These are phyloP conservation scores for Aix galericulata DNA, from an alignment of 2,113 vertebrate species.

Conservation along the genomic window DNA sequence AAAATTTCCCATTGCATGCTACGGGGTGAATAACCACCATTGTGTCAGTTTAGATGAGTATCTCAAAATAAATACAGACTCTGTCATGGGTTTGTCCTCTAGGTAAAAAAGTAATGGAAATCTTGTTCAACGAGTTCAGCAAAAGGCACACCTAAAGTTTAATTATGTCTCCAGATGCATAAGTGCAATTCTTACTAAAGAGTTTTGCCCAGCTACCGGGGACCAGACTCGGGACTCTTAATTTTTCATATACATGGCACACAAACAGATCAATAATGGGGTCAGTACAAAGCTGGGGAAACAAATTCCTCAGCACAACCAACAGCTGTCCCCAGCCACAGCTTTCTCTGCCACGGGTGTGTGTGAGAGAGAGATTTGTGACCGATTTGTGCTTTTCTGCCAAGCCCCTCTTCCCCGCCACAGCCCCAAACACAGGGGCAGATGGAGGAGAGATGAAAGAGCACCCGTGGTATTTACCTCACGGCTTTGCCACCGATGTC, in stretches of 20 bases:
- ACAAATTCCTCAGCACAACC: not conserved
- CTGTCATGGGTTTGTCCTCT: constrained; percentile 69
- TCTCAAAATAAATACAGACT: constrained; percentile 70
- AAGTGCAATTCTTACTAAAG: not conserved
- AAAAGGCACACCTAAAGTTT: constrained; percentile 68
- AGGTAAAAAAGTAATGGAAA: constrained; percentile 65
- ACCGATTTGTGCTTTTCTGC: not conserved
- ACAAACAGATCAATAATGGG: not conserved
- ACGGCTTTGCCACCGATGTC: not conserved
- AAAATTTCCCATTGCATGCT: constrained; percentile 33
- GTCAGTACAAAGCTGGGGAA: not conserved
- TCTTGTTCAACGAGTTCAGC: constrained; percentile 74
- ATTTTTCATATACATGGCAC: not conserved
- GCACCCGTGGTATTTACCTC: not conserved
- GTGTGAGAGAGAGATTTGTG: not conserved
- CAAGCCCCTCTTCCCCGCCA: not conserved
- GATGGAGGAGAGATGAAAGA: not conserved
- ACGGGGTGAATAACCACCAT: constrained; percentile 16
- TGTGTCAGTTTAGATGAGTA: constrained; percentile 73
- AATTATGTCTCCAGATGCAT: constrained; percentile 39
- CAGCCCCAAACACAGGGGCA: not conserved
- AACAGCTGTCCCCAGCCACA: not conserved
- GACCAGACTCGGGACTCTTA: not conserved
- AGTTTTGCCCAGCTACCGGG: not conserved
- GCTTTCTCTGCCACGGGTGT: not conserved